A percentile compares a stretch with the other conserved stretches of the same genome.
Evolutionary conservation across 2,113 vertebrate genomes (phyloP).

Genomic region (Spheniscus mendiculus): DNA sequence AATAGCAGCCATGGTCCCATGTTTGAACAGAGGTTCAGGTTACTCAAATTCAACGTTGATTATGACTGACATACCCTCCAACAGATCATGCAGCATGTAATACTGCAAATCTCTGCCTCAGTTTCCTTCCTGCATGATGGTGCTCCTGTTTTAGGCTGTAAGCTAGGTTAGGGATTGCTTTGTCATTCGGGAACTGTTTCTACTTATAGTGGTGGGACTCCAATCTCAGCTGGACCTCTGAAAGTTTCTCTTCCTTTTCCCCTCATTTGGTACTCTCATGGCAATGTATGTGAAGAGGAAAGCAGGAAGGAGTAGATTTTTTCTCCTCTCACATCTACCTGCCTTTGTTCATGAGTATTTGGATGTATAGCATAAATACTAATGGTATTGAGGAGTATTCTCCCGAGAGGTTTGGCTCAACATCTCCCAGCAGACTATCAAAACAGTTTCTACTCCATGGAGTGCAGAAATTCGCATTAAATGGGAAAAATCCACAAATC

Average conservation of each 20-base stretch:
- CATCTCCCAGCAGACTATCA: neutral
- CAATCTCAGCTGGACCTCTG: neutral
- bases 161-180: neutral
- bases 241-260: neutral
- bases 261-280: neutral
- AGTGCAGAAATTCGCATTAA: neutral
- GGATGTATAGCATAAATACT: neutral
- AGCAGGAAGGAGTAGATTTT: neutral
- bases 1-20: neutral
- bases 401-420: neutral
- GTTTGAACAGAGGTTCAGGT: neutral
- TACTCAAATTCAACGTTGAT: neutral
- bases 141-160: neutral
- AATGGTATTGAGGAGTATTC: neutral
- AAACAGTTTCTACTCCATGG: neutral
- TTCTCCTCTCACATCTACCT: neutral
- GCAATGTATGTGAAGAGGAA: neutral
- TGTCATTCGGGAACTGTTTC: neutral
- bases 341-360: neutral
- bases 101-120: neutral
- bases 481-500: neutral
- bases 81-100: neutral
- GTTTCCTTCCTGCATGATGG: rapidly evolving
- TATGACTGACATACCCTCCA: neutral
- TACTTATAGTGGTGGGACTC: neutral